phyloP scores from a whole-genome alignment of 2,888 invertebrate species.

The Mongoloraphidia duomilia region DNA sequence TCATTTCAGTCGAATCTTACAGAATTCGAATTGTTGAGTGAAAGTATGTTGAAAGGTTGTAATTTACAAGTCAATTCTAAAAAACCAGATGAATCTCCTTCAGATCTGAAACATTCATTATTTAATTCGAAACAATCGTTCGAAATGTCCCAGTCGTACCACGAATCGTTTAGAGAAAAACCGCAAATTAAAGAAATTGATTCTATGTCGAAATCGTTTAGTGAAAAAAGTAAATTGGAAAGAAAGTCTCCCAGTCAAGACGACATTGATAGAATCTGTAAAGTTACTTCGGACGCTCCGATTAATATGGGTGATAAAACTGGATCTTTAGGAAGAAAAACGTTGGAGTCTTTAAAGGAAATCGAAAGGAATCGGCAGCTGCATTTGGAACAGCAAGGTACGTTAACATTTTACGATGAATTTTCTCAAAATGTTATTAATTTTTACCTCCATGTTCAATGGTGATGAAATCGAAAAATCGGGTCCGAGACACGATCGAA shows the following conservation, averaged over 20 bases:
- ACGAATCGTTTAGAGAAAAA: constrained; percentile 24
- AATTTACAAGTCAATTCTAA: no score
- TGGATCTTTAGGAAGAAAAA: constrained; percentile 56
- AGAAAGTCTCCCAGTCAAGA: constrained; percentile 52
- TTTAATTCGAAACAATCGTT: constrained; percentile 8
- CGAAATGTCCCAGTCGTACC: constrained; percentile 30
- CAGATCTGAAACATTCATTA: no score
- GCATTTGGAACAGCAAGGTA: constrained; percentile 83
- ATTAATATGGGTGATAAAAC: constrained; percentile 54
- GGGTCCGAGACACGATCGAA: no score
- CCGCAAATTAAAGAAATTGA: background rate
- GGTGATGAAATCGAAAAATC: no score
- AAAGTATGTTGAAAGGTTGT: no score
- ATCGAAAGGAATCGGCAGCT: constrained; percentile 77
- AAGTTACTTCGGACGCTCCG: constrained; percentile 72
- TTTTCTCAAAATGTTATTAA: no score
- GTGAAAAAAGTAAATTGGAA: constrained; percentile 9
- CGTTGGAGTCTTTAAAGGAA: constrained; percentile 75
- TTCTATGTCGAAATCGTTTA: constrained; percentile 1
- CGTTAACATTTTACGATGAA: constrained; percentile 5
- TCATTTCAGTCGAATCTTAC: no score
- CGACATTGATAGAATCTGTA: constrained; percentile 76
- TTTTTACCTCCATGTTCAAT: no score
- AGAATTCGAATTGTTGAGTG: no score
- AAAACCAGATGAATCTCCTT: no score